These are phyloP conservation scores for Gymnoscelis rufifasciata DNA, from an alignment of 2,888 invertebrate species.

Conservation along the genomic window DNA sequence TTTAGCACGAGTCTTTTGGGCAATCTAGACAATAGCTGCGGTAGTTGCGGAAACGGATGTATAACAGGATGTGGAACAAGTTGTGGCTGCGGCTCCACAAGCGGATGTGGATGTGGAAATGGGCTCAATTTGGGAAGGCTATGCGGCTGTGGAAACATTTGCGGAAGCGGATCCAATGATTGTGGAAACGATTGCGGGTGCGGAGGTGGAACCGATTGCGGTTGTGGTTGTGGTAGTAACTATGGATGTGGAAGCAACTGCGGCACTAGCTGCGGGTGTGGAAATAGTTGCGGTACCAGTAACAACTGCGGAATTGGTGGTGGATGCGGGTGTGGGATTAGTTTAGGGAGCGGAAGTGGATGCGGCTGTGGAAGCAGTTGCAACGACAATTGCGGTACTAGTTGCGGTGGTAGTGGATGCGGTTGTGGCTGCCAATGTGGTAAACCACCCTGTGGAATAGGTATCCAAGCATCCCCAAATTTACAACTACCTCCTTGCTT, in stretches of 20 bases:
- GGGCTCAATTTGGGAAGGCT: too few species aligned
- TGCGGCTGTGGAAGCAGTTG: background rate
- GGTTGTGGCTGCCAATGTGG: background rate
- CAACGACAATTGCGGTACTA: background rate
- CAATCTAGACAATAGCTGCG: too few species aligned
- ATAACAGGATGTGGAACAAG: background rate
- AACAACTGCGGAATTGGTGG: background rate
- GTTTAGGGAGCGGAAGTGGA: background rate
- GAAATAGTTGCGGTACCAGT: background rate
- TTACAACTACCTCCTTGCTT: background rate
- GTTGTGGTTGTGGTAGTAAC: background rate
- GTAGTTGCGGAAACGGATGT: background rate
- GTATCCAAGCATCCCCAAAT: background rate
- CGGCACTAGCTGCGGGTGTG: background rate
- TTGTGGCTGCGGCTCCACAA: too few species aligned
- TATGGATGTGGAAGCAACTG: background rate
- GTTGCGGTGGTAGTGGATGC: background rate
- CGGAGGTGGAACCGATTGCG: too few species aligned
- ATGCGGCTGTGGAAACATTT: too few species aligned
- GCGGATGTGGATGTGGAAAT: too few species aligned
- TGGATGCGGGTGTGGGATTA: background rate
- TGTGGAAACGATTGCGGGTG: too few species aligned
- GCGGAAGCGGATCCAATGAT: too few species aligned
- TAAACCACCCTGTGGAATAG: background rate
- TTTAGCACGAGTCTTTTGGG: background rate